Evolutionary conservation across 2,888 invertebrate genomes (phyloP).

Genomic region (Mamestra brassicae): DNA sequence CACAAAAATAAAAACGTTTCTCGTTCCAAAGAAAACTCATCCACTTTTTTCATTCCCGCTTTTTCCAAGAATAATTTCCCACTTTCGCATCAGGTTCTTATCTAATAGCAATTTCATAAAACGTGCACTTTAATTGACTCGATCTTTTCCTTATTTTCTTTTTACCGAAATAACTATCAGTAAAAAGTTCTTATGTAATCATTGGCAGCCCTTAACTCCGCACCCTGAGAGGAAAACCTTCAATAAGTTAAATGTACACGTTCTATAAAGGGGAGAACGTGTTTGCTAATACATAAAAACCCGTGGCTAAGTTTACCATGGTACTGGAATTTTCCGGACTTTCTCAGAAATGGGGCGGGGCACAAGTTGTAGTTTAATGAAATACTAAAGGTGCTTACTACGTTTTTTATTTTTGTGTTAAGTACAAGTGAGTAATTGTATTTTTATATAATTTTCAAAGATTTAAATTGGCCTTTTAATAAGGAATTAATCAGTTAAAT

Average conservation of each 20-base stretch:
- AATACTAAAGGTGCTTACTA: neutral
- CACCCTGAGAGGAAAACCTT: slow-evolving; percentile 28
- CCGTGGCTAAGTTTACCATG: slow-evolving; percentile 23
- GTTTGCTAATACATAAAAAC: slow-evolving; percentile 43
- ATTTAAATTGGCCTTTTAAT: neutral
- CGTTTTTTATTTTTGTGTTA: neutral
- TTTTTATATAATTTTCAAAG: neutral
- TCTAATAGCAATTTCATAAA: slow-evolving; percentile 18
- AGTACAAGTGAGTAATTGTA: too few relatives aligned
- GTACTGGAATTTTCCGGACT: slow-evolving; percentile 14
- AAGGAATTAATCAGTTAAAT: neutral
- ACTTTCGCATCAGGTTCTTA: neutral
- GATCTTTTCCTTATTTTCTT: slow-evolving; percentile 10
- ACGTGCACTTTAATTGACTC: slow-evolving; percentile 15
- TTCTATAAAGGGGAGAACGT: slow-evolving; percentile 41
- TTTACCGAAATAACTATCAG: slow-evolving; percentile 10
- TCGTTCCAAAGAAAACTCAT: neutral
- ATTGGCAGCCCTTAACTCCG: neutral
- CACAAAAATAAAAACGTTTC: neutral
- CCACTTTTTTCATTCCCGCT: neutral
- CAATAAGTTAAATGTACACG: slow-evolving; percentile 31
- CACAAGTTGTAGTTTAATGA: neutral
- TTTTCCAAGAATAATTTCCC: slow-evolving; percentile 12
- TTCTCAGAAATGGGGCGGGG: neutral
- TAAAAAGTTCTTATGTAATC: slow-evolving; percentile 24